Evolutionary conservation across 2,888 invertebrate species (phyloP).

Genomic region (Odontocerum albicorne): DNA sequence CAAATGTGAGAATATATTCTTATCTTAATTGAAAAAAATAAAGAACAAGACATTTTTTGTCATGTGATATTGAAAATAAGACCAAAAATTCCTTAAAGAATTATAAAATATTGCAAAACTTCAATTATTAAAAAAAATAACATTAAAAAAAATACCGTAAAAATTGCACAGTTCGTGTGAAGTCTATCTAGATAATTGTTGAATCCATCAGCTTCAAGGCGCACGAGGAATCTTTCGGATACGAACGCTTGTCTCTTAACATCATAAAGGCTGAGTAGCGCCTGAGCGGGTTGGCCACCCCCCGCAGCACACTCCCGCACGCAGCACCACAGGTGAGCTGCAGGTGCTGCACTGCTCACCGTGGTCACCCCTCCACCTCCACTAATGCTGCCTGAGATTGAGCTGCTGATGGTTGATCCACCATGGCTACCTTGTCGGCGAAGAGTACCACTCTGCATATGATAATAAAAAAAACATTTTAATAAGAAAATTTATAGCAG

Average conservation of each 20-base stretch:
- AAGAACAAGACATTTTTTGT: too few species aligned
- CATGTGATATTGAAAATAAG: too few species aligned
- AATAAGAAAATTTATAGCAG: too few species aligned
- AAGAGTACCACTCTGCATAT: constrained; percentile 48
- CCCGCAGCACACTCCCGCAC: constrained; percentile 78
- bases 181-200: constrained; percentile 86
- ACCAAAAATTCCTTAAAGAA: too few species aligned
- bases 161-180: constrained; percentile 86
- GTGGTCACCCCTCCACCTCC: constrained; percentile 57
- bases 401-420: constrained; percentile 8
- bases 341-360: constrained; percentile 48
- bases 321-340: constrained; percentile 63
- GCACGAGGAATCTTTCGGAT: constrained; percentile 87
- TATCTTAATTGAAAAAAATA: too few species aligned
- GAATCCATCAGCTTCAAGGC: constrained; percentile 87
- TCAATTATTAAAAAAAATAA: too few species aligned
- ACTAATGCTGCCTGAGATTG: constrained; percentile 7
- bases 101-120: too few species aligned
- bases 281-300: constrained; percentile 82
- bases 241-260: constrained; percentile 74
- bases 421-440: constrained; percentile 39
- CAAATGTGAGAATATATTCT: too few species aligned
- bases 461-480: not conserved
- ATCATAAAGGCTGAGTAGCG: constrained; percentile 86
- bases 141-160: too few species aligned